phyloP scores from a whole-genome alignment of 1,140 invertebrate genomes.

The Atta colombica region DNA sequence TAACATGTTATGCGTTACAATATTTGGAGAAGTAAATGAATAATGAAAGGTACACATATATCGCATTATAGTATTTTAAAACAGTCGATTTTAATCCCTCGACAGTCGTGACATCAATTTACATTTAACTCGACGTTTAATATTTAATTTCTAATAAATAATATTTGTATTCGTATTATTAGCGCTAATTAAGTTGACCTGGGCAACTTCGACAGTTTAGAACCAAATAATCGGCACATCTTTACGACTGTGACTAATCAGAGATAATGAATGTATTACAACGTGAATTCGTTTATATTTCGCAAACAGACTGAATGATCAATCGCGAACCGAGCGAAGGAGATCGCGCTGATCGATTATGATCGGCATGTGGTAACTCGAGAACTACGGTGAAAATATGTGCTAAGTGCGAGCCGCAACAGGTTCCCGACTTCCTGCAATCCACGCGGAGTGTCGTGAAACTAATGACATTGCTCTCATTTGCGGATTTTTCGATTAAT shows the following conservation, averaged over 20 bases:
- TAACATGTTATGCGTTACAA: background rate
- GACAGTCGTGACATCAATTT: constrained; percentile 5
- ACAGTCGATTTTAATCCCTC: background rate
- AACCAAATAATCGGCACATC: constrained; percentile 5
- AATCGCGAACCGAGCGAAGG: constrained; percentile 1
- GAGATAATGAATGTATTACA: constrained; percentile 42
- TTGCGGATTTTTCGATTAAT: constrained; percentile 26
- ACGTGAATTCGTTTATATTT: constrained; percentile 35
- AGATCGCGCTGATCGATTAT: constrained; percentile 60
- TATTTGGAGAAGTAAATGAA: constrained; percentile 22
- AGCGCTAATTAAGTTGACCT: background rate
- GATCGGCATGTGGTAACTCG: constrained; percentile 66
- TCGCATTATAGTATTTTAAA: background rate
- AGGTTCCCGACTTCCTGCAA: constrained; percentile 60
- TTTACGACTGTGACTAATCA: constrained; percentile 56
- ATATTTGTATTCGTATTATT: constrained; percentile 3
- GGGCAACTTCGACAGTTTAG: background rate
- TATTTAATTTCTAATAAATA: constrained; percentile 9
- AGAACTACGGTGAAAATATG: constrained; percentile 67
- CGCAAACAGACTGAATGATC: constrained; percentile 40
- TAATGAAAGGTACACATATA: background rate
- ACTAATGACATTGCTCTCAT: constrained; percentile 25
- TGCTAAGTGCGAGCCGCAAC: constrained; percentile 67
- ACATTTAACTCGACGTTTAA: constrained; percentile 4
- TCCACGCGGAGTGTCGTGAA: background rate